phyloP scores from a whole-genome alignment of 2,113 vertebrate genomes.

The Corvus moneduloides region DNA sequence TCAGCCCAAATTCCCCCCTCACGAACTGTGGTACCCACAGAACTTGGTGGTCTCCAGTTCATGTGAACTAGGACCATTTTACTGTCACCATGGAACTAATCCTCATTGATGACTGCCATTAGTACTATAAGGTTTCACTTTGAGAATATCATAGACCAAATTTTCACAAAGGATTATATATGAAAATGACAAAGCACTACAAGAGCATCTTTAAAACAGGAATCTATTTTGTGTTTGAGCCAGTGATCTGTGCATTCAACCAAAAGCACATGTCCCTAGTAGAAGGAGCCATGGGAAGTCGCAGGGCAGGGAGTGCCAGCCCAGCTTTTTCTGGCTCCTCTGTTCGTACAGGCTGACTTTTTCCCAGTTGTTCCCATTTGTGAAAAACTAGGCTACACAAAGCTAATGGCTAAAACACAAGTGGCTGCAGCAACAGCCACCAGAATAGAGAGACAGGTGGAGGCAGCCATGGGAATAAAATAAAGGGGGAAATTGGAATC shows the following conservation, averaged over 20 bases:
- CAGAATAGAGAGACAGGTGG: background rate
- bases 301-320: background rate
- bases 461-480: background rate
- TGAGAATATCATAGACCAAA: background rate
- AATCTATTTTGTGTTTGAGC: background rate
- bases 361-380: background rate
- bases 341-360: background rate
- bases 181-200: background rate
- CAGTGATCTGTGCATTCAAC: background rate
- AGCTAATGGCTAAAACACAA: background rate
- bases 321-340: background rate
- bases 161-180: background rate
- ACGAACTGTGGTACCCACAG: fast-evolving
- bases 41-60: background rate
- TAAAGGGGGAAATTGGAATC: background rate
- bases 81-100: background rate
- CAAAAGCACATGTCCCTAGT: background rate
- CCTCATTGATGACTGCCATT: fast-evolving
- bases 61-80: background rate
- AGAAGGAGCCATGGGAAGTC: background rate
- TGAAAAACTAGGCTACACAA: background rate
- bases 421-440: background rate
- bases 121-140: background rate
- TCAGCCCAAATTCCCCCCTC: background rate
- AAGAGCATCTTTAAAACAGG: background rate